Percentiles rank a stretch among this genome's conserved stretches.
These are phyloP conservation scores for Geococcyx californianus DNA, from an alignment of 2,113 vertebrate species.

Conservation along the genomic window DNA sequence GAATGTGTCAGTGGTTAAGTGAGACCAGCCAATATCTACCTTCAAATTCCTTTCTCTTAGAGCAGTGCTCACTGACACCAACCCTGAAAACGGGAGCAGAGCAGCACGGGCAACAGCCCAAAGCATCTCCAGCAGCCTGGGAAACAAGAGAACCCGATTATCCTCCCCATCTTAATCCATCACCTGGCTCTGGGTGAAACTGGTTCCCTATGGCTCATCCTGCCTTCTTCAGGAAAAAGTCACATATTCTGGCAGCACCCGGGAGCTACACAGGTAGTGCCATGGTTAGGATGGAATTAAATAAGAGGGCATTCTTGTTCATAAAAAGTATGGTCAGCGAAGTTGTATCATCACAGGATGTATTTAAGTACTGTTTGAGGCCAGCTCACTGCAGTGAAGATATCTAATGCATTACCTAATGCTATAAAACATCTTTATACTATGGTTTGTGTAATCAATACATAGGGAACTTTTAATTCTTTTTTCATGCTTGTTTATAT, in stretches of 20 bases:
- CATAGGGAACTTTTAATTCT: background rate
- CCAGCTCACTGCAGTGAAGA: background rate
- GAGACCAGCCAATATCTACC: background rate
- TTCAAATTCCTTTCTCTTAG: background rate
- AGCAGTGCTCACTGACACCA: background rate
- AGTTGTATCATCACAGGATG: background rate
- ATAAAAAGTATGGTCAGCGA: no score
- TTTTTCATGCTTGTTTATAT: background rate
- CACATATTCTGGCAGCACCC: accelerated
- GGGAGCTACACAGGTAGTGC: accelerated
- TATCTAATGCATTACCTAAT: background rate
- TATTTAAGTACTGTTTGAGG: background rate
- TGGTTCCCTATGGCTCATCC: accelerated
- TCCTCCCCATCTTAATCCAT: background rate
- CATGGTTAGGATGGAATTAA: accelerated
- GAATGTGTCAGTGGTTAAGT: accelerated
- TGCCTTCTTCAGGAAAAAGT: accelerated
- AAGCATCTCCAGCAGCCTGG: background rate
- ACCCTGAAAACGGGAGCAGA: accelerated
- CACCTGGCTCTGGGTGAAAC: accelerated
- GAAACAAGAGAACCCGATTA: accelerated
- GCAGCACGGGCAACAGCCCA: background rate
- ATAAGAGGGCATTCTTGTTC: background rate
- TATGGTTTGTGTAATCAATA: accelerated
- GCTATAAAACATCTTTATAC: background rate